Conservation (phyloP, 2,113 vertebrate genomes). For the Ageneiosus marmoratus region DNA sequence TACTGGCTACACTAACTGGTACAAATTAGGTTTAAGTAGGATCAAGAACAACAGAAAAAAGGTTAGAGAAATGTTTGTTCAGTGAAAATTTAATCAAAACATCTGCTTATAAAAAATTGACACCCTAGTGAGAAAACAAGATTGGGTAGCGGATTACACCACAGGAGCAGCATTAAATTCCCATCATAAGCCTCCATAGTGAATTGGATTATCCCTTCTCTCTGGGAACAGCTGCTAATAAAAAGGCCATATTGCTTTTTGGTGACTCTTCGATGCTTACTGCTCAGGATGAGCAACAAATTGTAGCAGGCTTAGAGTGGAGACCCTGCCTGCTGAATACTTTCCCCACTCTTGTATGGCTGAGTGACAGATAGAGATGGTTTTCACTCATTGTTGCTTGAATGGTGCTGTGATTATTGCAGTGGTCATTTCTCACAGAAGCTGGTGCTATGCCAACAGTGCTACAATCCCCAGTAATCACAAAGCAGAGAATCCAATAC, state of each 20-base stretch:
- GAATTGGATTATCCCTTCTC: conserved; percentile 6
- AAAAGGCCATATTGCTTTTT: conserved; percentile 19
- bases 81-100: not conserved
- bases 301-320: not conserved
- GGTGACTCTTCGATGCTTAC: not conserved
- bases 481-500: not conserved
- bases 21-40: conserved; percentile 6
- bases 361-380: not conserved
- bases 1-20: not conserved
- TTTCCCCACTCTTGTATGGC: not conserved
- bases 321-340: not conserved
- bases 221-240: not conserved
- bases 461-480: not conserved
- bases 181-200: conserved; percentile 5
- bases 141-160: not conserved
- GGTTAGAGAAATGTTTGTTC: not conserved
- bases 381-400: not conserved
- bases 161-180: not conserved
- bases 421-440: not conserved
- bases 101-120: not conserved
- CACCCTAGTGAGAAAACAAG: not conserved
- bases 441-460: not conserved
- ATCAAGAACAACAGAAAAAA: not conserved
- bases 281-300: not conserved
- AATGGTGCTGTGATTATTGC: conserved; percentile 6